Conservation (phyloP, 2,113 vertebrate genomes). For the Rallus limicola region DNA sequence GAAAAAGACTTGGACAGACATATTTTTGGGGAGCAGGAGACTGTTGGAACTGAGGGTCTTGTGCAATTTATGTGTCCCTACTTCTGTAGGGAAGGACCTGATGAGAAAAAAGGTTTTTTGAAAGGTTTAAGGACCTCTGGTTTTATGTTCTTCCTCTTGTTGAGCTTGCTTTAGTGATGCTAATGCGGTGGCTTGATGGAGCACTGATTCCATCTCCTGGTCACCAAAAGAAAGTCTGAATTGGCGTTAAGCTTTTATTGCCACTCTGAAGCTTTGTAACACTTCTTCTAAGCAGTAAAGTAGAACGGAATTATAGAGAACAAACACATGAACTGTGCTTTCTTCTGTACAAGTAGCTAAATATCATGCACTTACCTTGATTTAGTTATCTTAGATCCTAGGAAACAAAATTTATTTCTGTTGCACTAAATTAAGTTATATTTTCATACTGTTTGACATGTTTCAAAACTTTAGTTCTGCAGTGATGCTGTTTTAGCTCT, state of each 20-base stretch:
- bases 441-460: constrained; percentile 75
- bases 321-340: constrained; percentile 43
- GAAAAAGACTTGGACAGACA: background rate
- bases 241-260: background rate
- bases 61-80: background rate
- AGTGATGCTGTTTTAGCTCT: constrained; percentile 43
- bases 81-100: background rate
- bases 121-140: background rate
- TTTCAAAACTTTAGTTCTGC: constrained; percentile 4
- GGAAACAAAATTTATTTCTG: constrained; percentile 71
- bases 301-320: constrained; percentile 26
- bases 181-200: background rate
- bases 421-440: constrained; percentile 73
- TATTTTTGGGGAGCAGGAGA: background rate
- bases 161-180: background rate
- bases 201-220: constrained; percentile 34
- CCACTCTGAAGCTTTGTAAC: background rate
- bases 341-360: constrained; percentile 53
- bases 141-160: background rate
- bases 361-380: too few relatives aligned
- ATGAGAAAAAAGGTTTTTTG: background rate
- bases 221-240: background rate
- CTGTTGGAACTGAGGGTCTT: background rate
- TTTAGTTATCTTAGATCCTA: constrained; percentile 35
- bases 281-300: background rate